Evolutionary conservation across 2,888 invertebrate species (phyloP).

Genomic region (Bimastos eiseni): DNA sequence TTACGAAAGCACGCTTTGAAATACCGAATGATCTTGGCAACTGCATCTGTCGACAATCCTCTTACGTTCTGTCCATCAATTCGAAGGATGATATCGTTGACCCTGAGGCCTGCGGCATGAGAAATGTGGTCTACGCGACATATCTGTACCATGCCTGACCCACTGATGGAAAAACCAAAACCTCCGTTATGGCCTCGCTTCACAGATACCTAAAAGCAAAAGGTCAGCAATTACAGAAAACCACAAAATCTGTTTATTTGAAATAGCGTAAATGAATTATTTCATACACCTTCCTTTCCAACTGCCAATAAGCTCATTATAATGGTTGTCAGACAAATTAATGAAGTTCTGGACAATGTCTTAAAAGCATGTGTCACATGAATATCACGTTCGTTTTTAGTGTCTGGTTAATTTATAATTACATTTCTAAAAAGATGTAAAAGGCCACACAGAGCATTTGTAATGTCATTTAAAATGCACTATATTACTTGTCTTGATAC

Average conservation of each 20-base stretch:
- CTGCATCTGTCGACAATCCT: constrained; percentile 56
- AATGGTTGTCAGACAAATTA: neutral
- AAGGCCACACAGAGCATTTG: too few species aligned
- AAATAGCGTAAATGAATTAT: neutral
- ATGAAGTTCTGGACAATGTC: too few species aligned
- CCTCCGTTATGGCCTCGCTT: constrained; percentile 41
- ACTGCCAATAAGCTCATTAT: neutral
- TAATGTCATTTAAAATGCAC: too few species aligned
- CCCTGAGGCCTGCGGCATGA: constrained; percentile 49
- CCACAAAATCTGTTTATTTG: too few species aligned
- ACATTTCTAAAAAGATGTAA: too few species aligned
- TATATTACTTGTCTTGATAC: too few species aligned
- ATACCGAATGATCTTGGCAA: constrained; percentile 59
- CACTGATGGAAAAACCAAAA: constrained; percentile 58
- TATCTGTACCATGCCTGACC: constrained; percentile 55
- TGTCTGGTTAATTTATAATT: too few species aligned
- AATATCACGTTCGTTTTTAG: too few species aligned
- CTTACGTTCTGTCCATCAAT: constrained; percentile 60
- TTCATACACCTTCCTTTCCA: neutral
- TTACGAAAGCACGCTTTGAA: neutral
- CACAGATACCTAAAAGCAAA: neutral
- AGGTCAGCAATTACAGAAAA: neutral
- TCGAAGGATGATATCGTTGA: constrained; percentile 55
- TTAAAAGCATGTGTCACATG: too few species aligned
- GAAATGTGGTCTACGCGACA: constrained; percentile 51